phyloP scores from a whole-genome alignment of 2,797 vertebrate species.

The Acanthurus tractus region DNA sequence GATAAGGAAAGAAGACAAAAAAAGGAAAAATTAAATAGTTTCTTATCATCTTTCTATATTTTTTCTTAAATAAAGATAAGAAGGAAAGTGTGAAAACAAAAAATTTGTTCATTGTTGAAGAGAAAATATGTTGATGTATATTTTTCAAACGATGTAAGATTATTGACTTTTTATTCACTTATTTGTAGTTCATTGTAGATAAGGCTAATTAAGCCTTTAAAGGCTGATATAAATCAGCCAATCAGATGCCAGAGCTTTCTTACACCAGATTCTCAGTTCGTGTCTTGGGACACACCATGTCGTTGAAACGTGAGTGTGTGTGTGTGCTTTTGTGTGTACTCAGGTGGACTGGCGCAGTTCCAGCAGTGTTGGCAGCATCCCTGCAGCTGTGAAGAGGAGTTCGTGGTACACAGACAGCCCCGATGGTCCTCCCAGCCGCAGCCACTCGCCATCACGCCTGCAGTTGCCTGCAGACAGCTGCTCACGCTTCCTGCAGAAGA shows the following conservation, averaged over 20 bases:
- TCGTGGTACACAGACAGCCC: slow-evolving; percentile 93
- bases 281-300: not conserved
- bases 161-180: too few relatives aligned
- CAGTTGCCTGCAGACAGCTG: slow-evolving; percentile 88
- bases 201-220: not conserved
- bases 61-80: too few relatives aligned
- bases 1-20: too few relatives aligned
- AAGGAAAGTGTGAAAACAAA: too few relatives aligned
- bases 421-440: slow-evolving; percentile 83
- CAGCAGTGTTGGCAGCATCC: slow-evolving; percentile 89
- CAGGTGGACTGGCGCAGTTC: slow-evolving; percentile 91
- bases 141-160: not conserved
- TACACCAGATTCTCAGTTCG: not conserved
- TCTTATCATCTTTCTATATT: too few relatives aligned
- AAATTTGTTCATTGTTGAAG: not conserved
- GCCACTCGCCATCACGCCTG: slow-evolving; percentile 90
- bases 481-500: slow-evolving; percentile 90
- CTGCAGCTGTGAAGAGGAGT: slow-evolving; percentile 90
- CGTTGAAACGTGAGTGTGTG: not conserved
- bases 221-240: not conserved
- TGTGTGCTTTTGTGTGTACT: not conserved
- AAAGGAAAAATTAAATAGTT: too few relatives aligned
- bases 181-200: not conserved
- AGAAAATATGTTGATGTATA: not conserved
- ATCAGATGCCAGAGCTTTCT: not conserved